Conservation (phyloP, 2,113 vertebrate genomes). For the Orthonyx spaldingii region DNA sequence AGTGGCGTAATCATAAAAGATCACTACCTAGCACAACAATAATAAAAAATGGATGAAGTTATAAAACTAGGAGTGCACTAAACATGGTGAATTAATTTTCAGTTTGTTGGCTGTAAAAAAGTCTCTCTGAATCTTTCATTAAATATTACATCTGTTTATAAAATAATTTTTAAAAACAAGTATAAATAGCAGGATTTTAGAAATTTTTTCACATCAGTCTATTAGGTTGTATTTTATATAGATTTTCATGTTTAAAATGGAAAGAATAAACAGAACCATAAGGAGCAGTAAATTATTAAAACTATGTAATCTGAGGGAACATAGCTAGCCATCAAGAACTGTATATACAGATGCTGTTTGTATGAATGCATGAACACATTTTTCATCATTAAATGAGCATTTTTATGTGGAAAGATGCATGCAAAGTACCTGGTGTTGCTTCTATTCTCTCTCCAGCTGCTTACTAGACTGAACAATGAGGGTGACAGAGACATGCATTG, state of each 20-base stretch:
- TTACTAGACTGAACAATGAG: neutral
- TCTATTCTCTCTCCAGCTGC: neutral
- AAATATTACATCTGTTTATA: neutral
- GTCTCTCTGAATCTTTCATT: neutral
- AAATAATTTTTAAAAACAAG: neutral
- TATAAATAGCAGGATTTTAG: neutral
- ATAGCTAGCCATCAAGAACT: neutral
- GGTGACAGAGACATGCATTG: neutral
- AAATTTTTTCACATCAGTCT: neutral
- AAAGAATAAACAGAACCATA: neutral
- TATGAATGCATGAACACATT: neutral
- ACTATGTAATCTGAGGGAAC: neutral
- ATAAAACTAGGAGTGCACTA: conserved; percentile 2
- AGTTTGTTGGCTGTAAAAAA: neutral
- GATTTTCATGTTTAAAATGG: neutral
- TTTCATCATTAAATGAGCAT: neutral
- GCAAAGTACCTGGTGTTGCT: neutral
- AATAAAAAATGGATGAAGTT: neutral
- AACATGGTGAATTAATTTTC: neutral
- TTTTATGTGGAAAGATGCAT: neutral
- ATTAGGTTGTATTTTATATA: neutral
- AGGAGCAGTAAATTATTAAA: neutral
- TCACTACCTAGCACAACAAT: neutral
- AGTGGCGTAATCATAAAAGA: conserved; percentile 1
- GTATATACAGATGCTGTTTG: neutral